These are phyloP conservation scores for Andrena marginata DNA, from an alignment of 2,888 invertebrate species.

Conservation along the genomic window DNA sequence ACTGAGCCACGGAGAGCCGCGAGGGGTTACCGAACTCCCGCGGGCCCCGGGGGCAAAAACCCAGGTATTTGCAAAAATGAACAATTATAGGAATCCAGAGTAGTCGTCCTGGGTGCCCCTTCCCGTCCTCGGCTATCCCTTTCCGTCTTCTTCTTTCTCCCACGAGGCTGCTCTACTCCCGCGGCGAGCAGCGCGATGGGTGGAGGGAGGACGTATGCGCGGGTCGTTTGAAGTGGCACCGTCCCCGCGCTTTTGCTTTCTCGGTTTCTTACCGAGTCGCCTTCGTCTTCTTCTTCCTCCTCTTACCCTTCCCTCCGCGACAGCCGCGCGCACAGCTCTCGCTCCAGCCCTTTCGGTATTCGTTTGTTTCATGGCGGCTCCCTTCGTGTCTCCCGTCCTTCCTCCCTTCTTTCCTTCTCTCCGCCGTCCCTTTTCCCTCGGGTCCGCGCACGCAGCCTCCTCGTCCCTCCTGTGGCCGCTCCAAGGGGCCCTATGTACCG, in stretches of 20 bases:
- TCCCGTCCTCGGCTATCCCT: constrained; percentile 52
- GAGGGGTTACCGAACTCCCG: constrained; percentile 73
- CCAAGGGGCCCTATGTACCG: constrained; percentile 69
- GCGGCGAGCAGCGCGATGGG: constrained; percentile 53
- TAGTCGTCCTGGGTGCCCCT: constrained; percentile 70
- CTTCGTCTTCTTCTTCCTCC: constrained; percentile 56
- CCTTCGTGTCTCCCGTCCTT: constrained; percentile 68
- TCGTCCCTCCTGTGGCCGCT: constrained; percentile 56
- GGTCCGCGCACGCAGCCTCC: constrained; percentile 23
- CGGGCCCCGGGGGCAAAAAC: constrained; percentile 75
- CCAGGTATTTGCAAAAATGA: constrained; percentile 84
- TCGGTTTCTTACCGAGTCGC: constrained; percentile 72
- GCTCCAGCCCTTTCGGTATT: constrained; percentile 80
- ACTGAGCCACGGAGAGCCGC: constrained; percentile 26
- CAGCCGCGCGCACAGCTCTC: constrained; percentile 50
- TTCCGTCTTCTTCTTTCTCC: constrained; percentile 29
- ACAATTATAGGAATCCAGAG: constrained; percentile 85
- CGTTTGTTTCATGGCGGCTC: constrained; percentile 82
- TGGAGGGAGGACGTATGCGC: constrained; percentile 78
- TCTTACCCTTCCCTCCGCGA: constrained; percentile 51
- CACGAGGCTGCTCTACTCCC: constrained; percentile 33
- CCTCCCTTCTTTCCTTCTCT: constrained; percentile 31
- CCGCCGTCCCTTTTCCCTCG: constrained; percentile 21
- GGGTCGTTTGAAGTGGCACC: constrained; percentile 83
- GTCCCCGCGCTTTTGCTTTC: constrained; percentile 73